Evolutionary conservation across 2,888 invertebrate genomes (phyloP), one percentile per base, ranked within the genome.

Genomic region (Tipula vernalis): DNA sequence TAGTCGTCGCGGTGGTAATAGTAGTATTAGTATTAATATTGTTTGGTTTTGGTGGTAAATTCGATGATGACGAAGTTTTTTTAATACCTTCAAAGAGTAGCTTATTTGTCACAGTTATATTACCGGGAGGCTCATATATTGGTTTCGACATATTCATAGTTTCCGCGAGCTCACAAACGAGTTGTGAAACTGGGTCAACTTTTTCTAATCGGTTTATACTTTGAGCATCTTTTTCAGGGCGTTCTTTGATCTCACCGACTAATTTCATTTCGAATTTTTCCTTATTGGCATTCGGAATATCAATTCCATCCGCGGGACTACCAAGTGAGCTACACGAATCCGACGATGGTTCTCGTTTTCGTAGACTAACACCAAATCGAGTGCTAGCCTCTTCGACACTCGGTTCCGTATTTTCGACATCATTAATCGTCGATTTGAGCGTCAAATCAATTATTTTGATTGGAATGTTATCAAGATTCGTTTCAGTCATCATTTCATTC

Each of bases 151-250:
- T 92, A 91, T 96, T 96, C 89, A 97, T 94, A 89, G 95, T 96
- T 91, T 97, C 97, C 86, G 96, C 96, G 87, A 97, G 93, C 91
- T 97, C 97, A 13, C 95, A 95, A 10, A 97, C 95, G 88, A 97
- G 92, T 89, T 97, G 94, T 86, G 96, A 93, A 12, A 96, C 96
- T 0, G 97, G 97, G 91, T 96, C 96, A 88, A 93, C 93, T 92
- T 87, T 87, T 86, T 88, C 89, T 18, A 87, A 87, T 8, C 88
- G 87, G 36, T 89, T 86, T n/a, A 51, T 90, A 87, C 92, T 92
- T 87, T 93, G 93, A 87, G 93, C 93, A 89, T 95, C 95, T 89
- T 94, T 93, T 89, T 95, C 95, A 12, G 95, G 94, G 87, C 94
- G 93, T 90, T 96, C 96, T 90, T 96, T 96, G 87, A 97, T 96